Evolutionary conservation across 2,797 vertebrate species (phyloP), one percentile per base, ranked within the genome.

Genomic region (Tamandua tetradactyla): DNA sequence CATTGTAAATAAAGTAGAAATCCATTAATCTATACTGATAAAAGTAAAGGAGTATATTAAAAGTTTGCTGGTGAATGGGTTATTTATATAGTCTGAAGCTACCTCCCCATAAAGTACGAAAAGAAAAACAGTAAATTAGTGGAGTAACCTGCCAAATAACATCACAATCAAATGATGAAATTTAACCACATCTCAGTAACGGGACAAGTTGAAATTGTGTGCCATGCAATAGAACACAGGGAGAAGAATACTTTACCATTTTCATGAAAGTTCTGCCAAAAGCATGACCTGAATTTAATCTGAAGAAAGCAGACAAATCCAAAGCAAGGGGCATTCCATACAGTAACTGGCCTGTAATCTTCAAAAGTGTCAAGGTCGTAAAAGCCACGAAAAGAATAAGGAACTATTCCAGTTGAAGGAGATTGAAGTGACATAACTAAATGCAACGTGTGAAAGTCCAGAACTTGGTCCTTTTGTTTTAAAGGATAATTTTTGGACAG

Each of bases 351-450:
- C 10, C 42, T n/a, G 2, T 78, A 61, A 59, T 69, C 27, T 76
- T 93, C 37, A 76, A 30, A 84, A 71, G 12, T 78, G 55, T 76
- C 5, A 47, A 75, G 47, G 57, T 75, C 27, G 37, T 83, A 25
- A 89, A 49, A 89, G n/a, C 74, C 62, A 40, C 89, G n/a, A 55
- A 47, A 82, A 40, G 55, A 83, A 68, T 47, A 47, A 49, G 37
- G 37, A 87, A 57, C 25, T 93, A 17, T 83, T 88, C 47, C 64
- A 55, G 71, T 25, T 80, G n/a, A 94, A 91, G 49, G 76, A 85
- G 80, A 81, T 32, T 32, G 49, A 72, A 80, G 47, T 86, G 35
- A 79, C 84, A 49, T 15, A 91, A 84, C 10, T 94, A n/a, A 81
- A 57, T 81, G 75, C n/a, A 75, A 18, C 37, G 64, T 27, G 7